Evolutionary conservation across 2,113 vertebrate genomes (phyloP).

Genomic region (Entomyzon cyanotis): DNA sequence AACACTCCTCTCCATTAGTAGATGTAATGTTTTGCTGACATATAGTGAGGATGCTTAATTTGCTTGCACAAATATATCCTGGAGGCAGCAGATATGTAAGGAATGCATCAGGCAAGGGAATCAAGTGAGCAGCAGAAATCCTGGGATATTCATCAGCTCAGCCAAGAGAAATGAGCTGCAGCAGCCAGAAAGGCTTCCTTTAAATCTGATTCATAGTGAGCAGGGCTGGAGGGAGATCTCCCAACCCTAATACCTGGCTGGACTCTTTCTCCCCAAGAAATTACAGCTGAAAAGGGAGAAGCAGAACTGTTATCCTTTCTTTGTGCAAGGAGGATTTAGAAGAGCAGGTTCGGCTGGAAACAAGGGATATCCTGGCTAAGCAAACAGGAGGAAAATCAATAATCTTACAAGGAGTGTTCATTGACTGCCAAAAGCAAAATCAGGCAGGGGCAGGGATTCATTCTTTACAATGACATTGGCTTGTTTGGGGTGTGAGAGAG

Average conservation of each 20-base stretch:
- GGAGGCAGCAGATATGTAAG: slow-evolving; percentile 6
- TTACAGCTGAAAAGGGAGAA: not conserved
- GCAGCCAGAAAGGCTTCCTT: not conserved
- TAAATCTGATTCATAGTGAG: not conserved
- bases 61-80: not conserved
- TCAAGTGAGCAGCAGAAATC: not conserved
- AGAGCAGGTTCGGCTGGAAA: not conserved
- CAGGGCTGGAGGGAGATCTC: not conserved
- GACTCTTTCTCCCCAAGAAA: not conserved
- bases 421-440: not conserved
- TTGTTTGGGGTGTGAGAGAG: not conserved
- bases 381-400: not conserved
- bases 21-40: not conserved
- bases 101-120: not conserved
- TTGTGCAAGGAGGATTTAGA: not conserved
- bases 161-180: not conserved
- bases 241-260: not conserved
- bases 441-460: not conserved
- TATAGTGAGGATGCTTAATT: not conserved
- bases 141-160: not conserved
- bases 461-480: not conserved
- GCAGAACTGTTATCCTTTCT: not conserved
- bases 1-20: not conserved
- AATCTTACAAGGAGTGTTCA: not conserved
- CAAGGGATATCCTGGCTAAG: not conserved